phyloP scores from a whole-genome alignment of 2,113 vertebrate genomes.

The Nanorana parkeri region DNA sequence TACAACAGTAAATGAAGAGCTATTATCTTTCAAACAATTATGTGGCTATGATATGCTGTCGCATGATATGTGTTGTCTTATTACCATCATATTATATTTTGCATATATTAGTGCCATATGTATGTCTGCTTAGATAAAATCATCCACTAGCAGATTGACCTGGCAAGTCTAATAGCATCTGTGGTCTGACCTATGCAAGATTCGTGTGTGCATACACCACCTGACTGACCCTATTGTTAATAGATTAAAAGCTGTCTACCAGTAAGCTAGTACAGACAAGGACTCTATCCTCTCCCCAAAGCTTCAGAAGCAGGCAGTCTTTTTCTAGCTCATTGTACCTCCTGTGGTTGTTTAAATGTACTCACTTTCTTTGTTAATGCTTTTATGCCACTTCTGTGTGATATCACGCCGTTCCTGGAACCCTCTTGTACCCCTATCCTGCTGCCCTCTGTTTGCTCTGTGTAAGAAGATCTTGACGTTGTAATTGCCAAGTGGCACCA shows the following conservation, averaged over 20 bases:
- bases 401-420: background rate
- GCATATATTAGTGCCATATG: background rate
- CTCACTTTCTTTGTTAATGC: background rate
- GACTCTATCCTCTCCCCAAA: too few species aligned
- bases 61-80: background rate
- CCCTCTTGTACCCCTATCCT: background rate
- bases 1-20: background rate
- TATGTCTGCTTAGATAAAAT: background rate
- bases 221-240: too few species aligned
- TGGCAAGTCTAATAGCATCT: too few species aligned
- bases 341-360: too few species aligned
- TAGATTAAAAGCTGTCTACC: too few species aligned
- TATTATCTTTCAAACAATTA: background rate
- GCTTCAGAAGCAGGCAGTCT: too few species aligned
- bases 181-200: too few species aligned
- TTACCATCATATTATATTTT: background rate
- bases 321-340: too few species aligned
- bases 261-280: too few species aligned
- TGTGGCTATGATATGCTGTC: background rate
- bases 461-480: constrained; percentile 39
- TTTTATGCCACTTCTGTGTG: constrained; percentile 8
- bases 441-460: constrained; percentile 40
- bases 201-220: too few species aligned
- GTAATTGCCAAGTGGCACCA: constrained; percentile 12
- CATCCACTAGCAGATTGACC: background rate